Evolutionary conservation across 2,113 vertebrate genomes (phyloP).

Genomic region (Casuarius casuarius): DNA sequence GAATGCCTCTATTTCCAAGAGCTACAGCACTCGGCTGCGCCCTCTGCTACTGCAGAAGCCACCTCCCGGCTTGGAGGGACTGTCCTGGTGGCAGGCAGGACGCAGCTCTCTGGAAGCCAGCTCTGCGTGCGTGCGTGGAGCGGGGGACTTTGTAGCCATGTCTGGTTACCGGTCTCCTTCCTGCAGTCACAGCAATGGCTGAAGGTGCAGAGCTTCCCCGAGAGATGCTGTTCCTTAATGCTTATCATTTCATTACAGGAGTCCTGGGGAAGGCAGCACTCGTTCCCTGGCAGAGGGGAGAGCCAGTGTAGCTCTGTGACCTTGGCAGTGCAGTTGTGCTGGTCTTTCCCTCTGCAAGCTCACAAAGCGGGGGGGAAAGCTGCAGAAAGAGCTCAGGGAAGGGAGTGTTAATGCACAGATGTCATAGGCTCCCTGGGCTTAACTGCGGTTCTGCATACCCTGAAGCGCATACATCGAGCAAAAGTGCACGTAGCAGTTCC

Average conservation of each 20-base stretch:
- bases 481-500: neutral
- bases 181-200: fast-evolving
- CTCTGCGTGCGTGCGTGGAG: neutral
- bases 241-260: neutral
- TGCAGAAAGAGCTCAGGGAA: neutral
- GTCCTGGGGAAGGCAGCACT: neutral
- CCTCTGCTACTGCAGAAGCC: neutral
- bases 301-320: neutral
- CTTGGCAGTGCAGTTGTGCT: neutral
- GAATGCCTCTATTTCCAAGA: neutral
- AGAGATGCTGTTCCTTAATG: neutral
- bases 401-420: neutral
- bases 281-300: neutral
- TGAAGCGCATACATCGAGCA: neutral
- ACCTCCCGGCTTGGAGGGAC: neutral
- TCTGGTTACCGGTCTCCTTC: neutral
- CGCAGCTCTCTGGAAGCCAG: neutral
- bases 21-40: neutral
- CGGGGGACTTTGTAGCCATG: fast-evolving
- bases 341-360: neutral
- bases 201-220: neutral
- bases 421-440: neutral
- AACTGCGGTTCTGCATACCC: neutral
- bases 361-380: neutral
- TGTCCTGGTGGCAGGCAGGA: neutral